Conservation (phyloP, 2,888 invertebrate species). For the Spialia ferax region DNA sequence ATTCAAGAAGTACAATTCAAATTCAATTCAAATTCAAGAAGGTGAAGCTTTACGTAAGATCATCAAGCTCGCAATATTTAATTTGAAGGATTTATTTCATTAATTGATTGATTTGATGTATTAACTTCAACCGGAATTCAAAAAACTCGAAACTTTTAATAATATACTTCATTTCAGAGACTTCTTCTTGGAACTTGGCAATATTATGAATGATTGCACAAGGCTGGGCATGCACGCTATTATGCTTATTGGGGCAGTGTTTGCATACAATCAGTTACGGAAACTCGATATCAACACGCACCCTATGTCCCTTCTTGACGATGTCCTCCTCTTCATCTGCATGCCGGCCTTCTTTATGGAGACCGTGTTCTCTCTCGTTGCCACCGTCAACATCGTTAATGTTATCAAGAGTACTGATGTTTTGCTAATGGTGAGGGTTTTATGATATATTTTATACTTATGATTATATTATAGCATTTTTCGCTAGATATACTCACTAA, state of each 20-base stretch:
- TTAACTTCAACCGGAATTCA: no score
- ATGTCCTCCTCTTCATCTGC: constrained; percentile 90
- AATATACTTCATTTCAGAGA: constrained; percentile 67
- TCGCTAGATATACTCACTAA: no score
- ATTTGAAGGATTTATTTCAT: no score
- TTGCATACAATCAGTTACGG: constrained; percentile 88
- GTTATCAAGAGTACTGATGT: constrained; percentile 82
- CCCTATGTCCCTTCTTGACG: constrained; percentile 89
- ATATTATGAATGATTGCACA: constrained; percentile 80
- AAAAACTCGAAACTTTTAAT: background rate
- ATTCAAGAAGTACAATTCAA: no score
- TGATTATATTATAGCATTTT: no score
- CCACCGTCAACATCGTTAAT: constrained; percentile 85
- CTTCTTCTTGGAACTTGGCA: constrained; percentile 78
- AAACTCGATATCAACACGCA: constrained; percentile 89
- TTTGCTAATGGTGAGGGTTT: constrained; percentile 80
- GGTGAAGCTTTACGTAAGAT: no score
- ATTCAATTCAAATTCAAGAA: no score
- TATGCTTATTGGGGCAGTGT: constrained; percentile 86
- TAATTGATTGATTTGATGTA: no score
- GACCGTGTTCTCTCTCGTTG: constrained; percentile 89
- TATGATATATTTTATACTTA: background rate
- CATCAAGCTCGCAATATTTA: no score
- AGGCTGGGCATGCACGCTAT: constrained; percentile 83
- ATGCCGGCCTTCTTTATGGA: constrained; percentile 91